A percentile compares a stretch with the other conserved stretches of the same genome.
phyloP scores from a whole-genome alignment of 2,113 vertebrate genomes.

The Haplochromis burtoni region DNA sequence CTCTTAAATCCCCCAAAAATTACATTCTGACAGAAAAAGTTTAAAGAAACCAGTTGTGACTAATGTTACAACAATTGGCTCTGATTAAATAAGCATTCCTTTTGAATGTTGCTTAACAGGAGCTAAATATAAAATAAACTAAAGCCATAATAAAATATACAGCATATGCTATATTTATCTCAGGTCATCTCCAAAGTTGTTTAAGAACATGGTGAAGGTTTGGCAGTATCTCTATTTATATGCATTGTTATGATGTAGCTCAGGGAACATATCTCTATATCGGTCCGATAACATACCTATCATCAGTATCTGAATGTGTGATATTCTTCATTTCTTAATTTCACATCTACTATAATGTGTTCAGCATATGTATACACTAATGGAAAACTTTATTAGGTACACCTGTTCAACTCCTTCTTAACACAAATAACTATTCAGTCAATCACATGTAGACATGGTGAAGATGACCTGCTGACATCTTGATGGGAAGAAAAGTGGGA shows the following conservation, averaged over 20 bases:
- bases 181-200: neutral
- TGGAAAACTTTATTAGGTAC: neutral
- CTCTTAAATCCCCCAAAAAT: neutral
- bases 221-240: neutral
- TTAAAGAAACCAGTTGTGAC: neutral
- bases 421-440: neutral
- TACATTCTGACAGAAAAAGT: neutral
- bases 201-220: neutral
- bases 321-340: neutral
- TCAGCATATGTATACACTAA: neutral
- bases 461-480: neutral
- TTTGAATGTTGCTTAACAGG: neutral
- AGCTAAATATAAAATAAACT: neutral
- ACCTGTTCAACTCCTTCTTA: neutral
- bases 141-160: neutral
- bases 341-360: neutral
- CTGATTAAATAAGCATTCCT: neutral
- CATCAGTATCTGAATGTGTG: neutral
- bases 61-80: neutral
- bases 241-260: neutral
- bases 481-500: rapidly evolving
- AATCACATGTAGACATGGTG: neutral
- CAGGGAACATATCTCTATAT: neutral
- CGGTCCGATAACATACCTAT: neutral
- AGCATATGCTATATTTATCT: neutral